A percentile compares a stretch with the other conserved stretches of the same genome.
These are phyloP conservation scores for Dreissena polymorpha DNA, from an alignment of 1,140 invertebrate species.

Conservation along the genomic window DNA sequence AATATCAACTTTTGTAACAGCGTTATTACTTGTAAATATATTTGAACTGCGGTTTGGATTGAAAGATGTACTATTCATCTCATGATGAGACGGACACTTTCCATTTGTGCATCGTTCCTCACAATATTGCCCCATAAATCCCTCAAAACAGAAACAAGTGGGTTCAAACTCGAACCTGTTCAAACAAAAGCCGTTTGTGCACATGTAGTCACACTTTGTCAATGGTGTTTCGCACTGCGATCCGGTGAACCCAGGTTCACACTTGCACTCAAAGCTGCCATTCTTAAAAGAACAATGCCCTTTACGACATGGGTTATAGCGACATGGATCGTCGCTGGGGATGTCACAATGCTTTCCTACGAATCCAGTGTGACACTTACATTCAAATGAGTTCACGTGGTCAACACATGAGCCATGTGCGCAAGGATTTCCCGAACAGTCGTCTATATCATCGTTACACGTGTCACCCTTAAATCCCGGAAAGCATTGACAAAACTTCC, in stretches of 20 bases:
- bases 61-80: too few species aligned
- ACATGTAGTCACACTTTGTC: not conserved
- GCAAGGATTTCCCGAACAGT: conserved; percentile 16
- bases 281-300: conserved; percentile 29
- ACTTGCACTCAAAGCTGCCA: conserved; percentile 2
- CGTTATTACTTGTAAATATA: too few species aligned
- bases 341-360: conserved; percentile 30
- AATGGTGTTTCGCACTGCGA: conserved; percentile 7
- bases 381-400: conserved; percentile 23
- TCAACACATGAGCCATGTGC: conserved; percentile 14
- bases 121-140: too few species aligned
- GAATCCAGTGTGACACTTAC: conserved; percentile 15
- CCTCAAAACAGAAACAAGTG: too few species aligned
- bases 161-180: not conserved
- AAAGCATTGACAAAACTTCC: conserved; percentile 37
- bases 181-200: not conserved
- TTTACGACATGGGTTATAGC: conserved; percentile 3
- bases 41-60: too few species aligned
- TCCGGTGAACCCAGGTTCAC: conserved; percentile 15
- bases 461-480: conserved; percentile 23
- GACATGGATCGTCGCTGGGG: not conserved
- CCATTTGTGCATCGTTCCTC: too few species aligned
- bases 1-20: too few species aligned
- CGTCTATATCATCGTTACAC: conserved; percentile 23
- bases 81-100: too few species aligned